These are phyloP conservation scores for Lordiphosa stackelbergi DNA, from an alignment of 1,140 invertebrate genomes.

Conservation along the genomic window DNA sequence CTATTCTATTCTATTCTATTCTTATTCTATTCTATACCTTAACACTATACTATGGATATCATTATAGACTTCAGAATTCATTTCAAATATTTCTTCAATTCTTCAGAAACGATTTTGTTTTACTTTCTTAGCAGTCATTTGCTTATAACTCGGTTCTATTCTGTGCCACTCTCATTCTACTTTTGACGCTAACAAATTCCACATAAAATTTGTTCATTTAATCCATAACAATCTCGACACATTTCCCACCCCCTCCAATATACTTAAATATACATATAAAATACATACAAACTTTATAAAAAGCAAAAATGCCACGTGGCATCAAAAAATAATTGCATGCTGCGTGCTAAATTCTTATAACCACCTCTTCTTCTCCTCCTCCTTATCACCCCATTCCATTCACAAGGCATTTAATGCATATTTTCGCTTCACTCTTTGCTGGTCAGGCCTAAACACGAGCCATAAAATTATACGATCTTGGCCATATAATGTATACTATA, in stretches of 20 bases:
- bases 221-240: slow-evolving; percentile 34
- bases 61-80: no score
- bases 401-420: slow-evolving; percentile 34
- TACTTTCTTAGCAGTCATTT: no score
- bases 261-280: slow-evolving; percentile 1
- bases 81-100: no score
- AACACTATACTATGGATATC: no score
- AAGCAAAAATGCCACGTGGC: slow-evolving; percentile 20
- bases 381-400: no score
- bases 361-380: slow-evolving; percentile 1
- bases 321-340: slow-evolving; percentile 53
- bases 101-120: no score
- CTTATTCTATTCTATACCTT: no score
- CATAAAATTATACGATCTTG: slow-evolving; percentile 58
- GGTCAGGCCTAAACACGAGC: slow-evolving; percentile 42
- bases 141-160: neutral
- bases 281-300: slow-evolving; percentile 1
- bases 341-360: slow-evolving; percentile 64
- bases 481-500: slow-evolving; percentile 39
- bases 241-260: slow-evolving; percentile 4
- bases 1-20: no score
- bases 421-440: slow-evolving; percentile 6
- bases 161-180: slow-evolving; percentile 7
- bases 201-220: slow-evolving; percentile 15
- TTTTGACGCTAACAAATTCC: no score